Evolutionary conservation across 92 coral and sea anemone genomes (phyloP), one percentile per base, ranked within the genome.

Genomic region (Phenganax marumi): DNA sequence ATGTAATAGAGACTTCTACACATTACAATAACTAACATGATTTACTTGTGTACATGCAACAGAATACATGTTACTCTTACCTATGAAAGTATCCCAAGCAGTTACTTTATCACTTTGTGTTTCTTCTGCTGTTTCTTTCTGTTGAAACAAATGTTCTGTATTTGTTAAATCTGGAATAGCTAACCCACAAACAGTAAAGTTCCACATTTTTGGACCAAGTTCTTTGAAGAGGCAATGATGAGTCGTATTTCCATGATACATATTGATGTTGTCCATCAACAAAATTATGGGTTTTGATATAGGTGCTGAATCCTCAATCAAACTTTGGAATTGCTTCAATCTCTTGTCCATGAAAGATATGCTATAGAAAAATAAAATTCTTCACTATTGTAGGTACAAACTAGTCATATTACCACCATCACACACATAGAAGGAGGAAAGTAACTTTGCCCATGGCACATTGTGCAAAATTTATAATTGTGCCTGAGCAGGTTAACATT

Each of bases 171-270:
- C 52, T 0, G 87, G 87, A 1, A 84, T 82, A 0, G 75, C 8
- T 65, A 84, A 57, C 8, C 68, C 81, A 26, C 68, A 69, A 23
- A 76, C 81, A 9, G 81, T 76, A 23, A 76, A 76, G 49, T 76
- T 76, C 81, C 81, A 76, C 81, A 76, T 76, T 25, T 26, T 55
- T 21, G 81, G 84, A 17, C 89, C 81, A 13, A 86, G 56, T 0
- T 49, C 46, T 26, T 80, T 86, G 60, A 72, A 80, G 7, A 86
- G 89, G 50, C 89, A 81, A 53, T 86, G 85, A 62, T 86, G 85
- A 0, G 81, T 54, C 53, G 76, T 86, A 9, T 80, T 86, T 69
- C 89, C 89, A 61, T 73, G 85, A 50, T 86, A 86, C 63, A 86
- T 54, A 23, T 86, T 80, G 24, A 86, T 68, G 81, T 86, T 80